Evolutionary conservation across 2,113 vertebrate species (phyloP).

Genomic region (Phasianus colchicus): DNA sequence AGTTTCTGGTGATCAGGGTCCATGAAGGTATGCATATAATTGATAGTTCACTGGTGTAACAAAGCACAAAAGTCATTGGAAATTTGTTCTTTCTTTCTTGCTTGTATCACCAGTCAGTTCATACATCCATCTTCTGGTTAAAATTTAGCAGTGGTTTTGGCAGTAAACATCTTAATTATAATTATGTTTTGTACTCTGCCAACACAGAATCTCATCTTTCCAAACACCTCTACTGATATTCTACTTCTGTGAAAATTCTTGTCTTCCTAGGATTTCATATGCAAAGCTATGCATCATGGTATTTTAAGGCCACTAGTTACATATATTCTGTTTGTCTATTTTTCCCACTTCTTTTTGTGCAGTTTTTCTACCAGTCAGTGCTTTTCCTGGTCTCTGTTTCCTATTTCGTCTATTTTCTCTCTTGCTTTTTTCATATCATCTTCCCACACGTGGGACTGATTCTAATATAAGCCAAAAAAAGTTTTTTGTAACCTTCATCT

Average conservation of each 20-base stretch:
- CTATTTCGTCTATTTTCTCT: not conserved
- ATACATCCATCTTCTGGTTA: not conserved
- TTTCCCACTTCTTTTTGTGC: not conserved
- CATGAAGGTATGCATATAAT: accelerated
- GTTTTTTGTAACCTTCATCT: not conserved
- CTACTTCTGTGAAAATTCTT: not conserved
- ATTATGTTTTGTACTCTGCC: not conserved
- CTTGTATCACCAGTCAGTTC: not conserved
- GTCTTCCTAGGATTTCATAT: not conserved
- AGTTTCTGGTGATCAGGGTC: not conserved
- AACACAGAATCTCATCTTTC: not conserved
- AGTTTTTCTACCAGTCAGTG: not conserved
- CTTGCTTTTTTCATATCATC: not conserved
- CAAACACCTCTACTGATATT: not conserved
- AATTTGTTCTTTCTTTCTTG: not conserved
- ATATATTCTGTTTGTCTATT: not conserved
- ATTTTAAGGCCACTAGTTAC: not conserved
- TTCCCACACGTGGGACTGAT: accelerated
- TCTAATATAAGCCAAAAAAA: not conserved
- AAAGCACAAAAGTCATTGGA: not conserved
- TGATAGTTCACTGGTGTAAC: not conserved
- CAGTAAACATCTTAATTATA: not conserved
- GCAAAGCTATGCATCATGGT: not conserved
- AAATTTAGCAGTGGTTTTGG: not conserved
- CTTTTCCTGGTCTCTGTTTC: not conserved